A percentile compares a stretch with the other conserved stretches of the same genome.
Conservation (phyloP, 2,797 vertebrate genomes). For the Heteromormyrus szaboi region DNA sequence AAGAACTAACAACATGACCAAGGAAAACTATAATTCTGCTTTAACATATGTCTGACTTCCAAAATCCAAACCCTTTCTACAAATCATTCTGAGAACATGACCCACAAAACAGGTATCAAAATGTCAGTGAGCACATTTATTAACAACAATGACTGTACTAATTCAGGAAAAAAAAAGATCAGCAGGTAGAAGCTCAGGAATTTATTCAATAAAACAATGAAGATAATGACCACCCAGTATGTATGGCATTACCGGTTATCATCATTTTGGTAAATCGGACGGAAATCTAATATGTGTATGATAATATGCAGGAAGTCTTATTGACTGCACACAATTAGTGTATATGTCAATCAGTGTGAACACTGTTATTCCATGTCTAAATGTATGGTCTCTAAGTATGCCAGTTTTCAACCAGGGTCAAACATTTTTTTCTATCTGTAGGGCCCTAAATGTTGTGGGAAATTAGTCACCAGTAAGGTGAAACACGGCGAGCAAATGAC, state of each 20-base stretch:
- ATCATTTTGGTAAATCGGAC: background rate
- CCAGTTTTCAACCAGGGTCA: background rate
- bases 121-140: background rate
- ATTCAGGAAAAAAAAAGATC: background rate
- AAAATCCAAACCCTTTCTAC: background rate
- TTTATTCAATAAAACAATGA: conserved; percentile 2
- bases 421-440: background rate
- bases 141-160: background rate
- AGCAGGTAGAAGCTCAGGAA: background rate
- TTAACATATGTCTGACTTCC: background rate
- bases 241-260: background rate
- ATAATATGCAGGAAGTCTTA: background rate
- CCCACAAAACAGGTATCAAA: background rate
- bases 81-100: background rate
- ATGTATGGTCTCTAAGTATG: background rate
- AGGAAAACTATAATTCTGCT: background rate
- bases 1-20: background rate
- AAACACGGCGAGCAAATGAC: background rate
- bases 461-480: background rate
- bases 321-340: background rate
- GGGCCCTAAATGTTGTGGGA: background rate
- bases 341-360: background rate
- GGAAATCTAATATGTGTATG: background rate
- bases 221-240: background rate
- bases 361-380: background rate